Conservation (phyloP, 2,797 vertebrate species). For the Phrynocephalus vlangalii region DNA sequence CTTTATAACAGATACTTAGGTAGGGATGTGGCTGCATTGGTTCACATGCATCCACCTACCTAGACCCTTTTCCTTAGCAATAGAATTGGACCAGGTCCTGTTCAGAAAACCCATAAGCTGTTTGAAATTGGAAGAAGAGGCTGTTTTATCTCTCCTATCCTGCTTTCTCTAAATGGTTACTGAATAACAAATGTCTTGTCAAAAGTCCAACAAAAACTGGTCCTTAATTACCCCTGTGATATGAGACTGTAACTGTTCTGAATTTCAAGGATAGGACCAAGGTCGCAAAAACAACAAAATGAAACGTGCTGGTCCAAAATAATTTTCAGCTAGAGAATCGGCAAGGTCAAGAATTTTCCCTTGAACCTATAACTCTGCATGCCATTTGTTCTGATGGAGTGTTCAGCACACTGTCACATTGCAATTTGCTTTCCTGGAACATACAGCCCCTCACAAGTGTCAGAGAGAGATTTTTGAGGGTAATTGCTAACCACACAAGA, state of each 20-base stretch:
- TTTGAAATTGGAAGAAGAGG: background rate
- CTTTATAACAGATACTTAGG: background rate
- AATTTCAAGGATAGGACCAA: background rate
- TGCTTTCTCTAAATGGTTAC: background rate
- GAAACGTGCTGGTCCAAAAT: conserved; percentile 14
- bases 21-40: background rate
- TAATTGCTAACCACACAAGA: conserved; percentile 82
- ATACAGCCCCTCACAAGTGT: conserved; percentile 57
- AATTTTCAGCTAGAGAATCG: background rate
- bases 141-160: background rate
- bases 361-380: conserved; percentile 48
- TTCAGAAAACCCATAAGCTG: background rate
- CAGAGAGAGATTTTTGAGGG: conserved; percentile 69
- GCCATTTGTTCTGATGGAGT: conserved; percentile 45
- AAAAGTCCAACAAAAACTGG: background rate
- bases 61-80: background rate
- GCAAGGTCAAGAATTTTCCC: conserved; percentile 29
- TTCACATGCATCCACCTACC: background rate
- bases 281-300: background rate
- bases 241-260: conserved; percentile 2
- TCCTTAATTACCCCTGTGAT: conserved; percentile 10
- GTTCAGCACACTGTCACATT: conserved; percentile 35
- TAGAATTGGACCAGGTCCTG: background rate
- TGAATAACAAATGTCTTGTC: conserved; percentile 10
- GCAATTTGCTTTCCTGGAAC: conserved; percentile 52